A percentile compares a stretch with the other conserved stretches of the same genome.
Conservation (phyloP, 1,140 invertebrate species). For the Drosophila subpulchrella region DNA sequence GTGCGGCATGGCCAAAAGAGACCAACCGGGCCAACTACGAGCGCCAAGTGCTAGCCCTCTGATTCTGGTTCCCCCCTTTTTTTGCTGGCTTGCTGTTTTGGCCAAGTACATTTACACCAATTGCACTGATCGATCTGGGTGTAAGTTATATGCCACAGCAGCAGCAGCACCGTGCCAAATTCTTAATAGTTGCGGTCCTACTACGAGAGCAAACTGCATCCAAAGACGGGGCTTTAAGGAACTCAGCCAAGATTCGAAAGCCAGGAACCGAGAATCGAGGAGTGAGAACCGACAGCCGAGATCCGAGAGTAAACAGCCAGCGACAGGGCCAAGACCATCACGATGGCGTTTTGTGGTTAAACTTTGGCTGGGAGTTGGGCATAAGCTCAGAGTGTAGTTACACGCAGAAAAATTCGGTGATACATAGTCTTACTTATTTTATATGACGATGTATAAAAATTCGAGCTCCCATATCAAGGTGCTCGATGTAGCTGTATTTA, state of each 20-base stretch:
- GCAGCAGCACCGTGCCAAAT: constrained; percentile 74
- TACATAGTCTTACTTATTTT: background rate
- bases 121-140: constrained; percentile 83
- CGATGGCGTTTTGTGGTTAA: constrained; percentile 74
- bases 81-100: constrained; percentile 16
- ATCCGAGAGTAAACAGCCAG: constrained; percentile 44
- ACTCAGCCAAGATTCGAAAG: constrained; percentile 7
- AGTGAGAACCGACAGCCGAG: constrained; percentile 7
- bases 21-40: constrained; percentile 32
- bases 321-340: constrained; percentile 51
- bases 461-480: no score
- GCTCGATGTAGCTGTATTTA: no score
- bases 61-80: constrained; percentile 8
- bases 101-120: constrained; percentile 83
- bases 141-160: constrained; percentile 79
- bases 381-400: background rate
- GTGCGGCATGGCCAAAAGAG: constrained; percentile 69
- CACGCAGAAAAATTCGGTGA: background rate
- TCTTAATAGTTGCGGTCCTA: constrained; percentile 79
- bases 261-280: constrained; percentile 18
- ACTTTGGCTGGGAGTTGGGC: constrained; percentile 25
- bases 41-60: constrained; percentile 70
- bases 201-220: constrained; percentile 50
- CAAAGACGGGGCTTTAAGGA: constrained; percentile 8
- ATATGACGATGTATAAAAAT: no score